Base-by-base conservation (phyloP, 2,113 vertebrate genomes). In the Bufo gargarizans region DNA sequence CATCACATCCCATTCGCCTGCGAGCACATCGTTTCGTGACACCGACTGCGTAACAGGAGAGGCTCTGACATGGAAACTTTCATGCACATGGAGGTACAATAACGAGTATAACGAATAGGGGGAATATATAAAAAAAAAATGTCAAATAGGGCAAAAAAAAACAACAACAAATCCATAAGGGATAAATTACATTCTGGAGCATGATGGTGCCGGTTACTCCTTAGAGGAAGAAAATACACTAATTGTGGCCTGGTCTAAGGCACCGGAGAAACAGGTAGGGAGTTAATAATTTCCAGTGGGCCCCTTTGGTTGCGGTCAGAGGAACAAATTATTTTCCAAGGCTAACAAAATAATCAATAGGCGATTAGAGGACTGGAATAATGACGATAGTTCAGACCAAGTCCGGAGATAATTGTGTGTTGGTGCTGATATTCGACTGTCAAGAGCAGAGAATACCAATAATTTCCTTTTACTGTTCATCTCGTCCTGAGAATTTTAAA, bases 1-100 rank as follows among this genome's bases (percentile, higher is more conserved):
- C 58, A 47, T 82, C 79, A 19, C 33, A 63, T 82, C 79, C 10
- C 58, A 11, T 82, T 82, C 33, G 33, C 49, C 53, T 78, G 49
- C 55, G 22, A 80, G 55, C 58, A 11, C 79, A 82, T 20, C 19
- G 33, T n/a, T 47, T 49, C 8, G 58, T 11, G 58, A 49, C 79
- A 63, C 17, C 4, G 5, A 77, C 5, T 77, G 19, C 47, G 74
- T 50, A 49, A 49, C 17, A 19, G 45, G 45, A n/a, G 17, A 47
- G 45, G 17, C 74, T n/a, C 4, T 47, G 13, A 20, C 47, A 77
- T 49, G 72, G 16, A 14, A 76, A 20, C 6, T 49, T 76, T 76
- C 72, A 49, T 77, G 49, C 47, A n/a, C 49, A 77, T 55, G 47
- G 49, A 53, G 0, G 47, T 19, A 53, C 19, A 17, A 33, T 33